phyloP scores from a whole-genome alignment of 1,140 invertebrate genomes.

The Littorina saxatilis region DNA sequence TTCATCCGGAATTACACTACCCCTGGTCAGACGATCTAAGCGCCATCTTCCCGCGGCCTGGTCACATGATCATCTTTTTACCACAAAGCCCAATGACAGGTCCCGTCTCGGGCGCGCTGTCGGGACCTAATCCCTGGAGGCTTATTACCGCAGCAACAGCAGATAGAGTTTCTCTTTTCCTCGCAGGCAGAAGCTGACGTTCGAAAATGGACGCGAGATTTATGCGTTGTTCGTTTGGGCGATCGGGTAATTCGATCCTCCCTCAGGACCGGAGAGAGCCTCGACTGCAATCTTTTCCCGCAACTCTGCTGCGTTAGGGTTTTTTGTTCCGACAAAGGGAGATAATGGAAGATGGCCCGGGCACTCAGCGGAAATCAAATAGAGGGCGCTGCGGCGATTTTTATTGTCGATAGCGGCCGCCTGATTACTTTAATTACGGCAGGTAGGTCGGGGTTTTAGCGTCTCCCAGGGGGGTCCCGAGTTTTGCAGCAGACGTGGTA shows the following conservation, averaged over 20 bases:
- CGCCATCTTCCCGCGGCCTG: background rate
- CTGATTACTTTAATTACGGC: slow-evolving; percentile 23
- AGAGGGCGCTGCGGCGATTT: slow-evolving; percentile 3
- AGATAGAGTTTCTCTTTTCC: slow-evolving; percentile 11
- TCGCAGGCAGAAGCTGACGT: background rate
- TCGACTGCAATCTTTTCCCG: background rate
- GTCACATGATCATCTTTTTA: slow-evolving; percentile 12
- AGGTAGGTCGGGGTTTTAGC: slow-evolving; percentile 6
- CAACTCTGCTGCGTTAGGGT: background rate
- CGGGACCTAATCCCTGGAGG: background rate
- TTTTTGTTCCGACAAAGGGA: slow-evolving; percentile 3
- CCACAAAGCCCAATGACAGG: background rate
- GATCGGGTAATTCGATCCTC: slow-evolving; percentile 9
- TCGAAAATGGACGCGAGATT: slow-evolving; percentile 28
- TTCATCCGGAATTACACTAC: background rate
- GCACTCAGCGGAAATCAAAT: slow-evolving; percentile 24
- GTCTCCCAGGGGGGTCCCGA: background rate
- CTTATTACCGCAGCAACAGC: slow-evolving; percentile 15
- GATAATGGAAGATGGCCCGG: slow-evolving; percentile 10
- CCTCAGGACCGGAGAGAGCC: background rate
- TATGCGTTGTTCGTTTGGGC: slow-evolving; percentile 27
- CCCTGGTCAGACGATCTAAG: background rate
- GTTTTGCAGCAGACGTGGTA: too few relatives aligned
- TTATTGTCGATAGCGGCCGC: slow-evolving; percentile 3
- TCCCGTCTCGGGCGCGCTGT: background rate